These are phyloP conservation scores for Blomia tropicalis DNA, from an alignment of 2,888 invertebrate genomes.

Conservation along the genomic window DNA sequence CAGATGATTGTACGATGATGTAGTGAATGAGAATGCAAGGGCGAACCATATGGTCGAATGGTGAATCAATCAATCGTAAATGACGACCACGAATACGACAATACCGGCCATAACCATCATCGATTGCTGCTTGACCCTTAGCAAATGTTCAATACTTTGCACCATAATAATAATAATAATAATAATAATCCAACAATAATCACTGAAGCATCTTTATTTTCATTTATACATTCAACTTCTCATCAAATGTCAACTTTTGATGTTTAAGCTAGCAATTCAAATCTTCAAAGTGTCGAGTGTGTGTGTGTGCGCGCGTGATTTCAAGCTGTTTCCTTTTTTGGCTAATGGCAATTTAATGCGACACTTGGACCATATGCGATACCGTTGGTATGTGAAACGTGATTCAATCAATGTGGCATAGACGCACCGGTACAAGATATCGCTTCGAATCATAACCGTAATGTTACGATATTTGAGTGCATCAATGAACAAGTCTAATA, in stretches of 20 bases:
- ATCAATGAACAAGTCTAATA: background rate
- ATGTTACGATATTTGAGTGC: background rate
- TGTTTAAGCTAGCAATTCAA: no score
- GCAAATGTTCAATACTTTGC: background rate
- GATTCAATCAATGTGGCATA: no score
- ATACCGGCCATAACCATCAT: background rate
- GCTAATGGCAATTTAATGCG: background rate
- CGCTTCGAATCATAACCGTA: background rate
- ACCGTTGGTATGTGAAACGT: background rate
- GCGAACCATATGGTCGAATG: background rate
- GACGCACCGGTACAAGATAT: no score
- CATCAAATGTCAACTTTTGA: background rate
- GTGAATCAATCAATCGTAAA: background rate
- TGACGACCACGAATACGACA: background rate
- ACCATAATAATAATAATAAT: no score
- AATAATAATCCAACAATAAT: no score
- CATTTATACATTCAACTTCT: no score
- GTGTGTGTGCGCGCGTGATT: background rate
- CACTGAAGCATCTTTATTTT: no score
- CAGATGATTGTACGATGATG: background rate
- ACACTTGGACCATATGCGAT: background rate
- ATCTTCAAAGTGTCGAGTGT: background rate
- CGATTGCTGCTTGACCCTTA: background rate
- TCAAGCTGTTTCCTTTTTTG: background rate
- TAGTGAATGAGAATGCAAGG: no score